Base-by-base conservation (phyloP, 2,888 invertebrate species). In the Tipula unca region DNA sequence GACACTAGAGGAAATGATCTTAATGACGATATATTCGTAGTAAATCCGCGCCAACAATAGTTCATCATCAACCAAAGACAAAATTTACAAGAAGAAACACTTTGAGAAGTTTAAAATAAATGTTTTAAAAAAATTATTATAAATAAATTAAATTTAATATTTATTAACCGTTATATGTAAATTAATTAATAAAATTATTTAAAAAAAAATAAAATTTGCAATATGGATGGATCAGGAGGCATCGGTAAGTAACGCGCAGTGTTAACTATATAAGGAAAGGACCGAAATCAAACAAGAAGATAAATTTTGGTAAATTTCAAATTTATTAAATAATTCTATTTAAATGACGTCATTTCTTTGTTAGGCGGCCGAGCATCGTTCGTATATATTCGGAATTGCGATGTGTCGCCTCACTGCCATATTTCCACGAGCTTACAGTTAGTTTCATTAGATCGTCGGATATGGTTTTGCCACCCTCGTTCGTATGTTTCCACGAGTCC, bases 1-100 rank as follows among this genome's bases (percentile, higher is more conserved):
- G 86, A 94, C 94, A 10, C 89, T 95, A 87, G 95, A 95, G 92
- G 95, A 95, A 92, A 93, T 93, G 93, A 93, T 94, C 88, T 90
- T 94, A 89, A 93, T 93, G 93, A 94, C 93, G 17, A 92, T 93
- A 88, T 93, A 93, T 90, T 93, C 93, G 87, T 94, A 91, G 17
- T 17, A n/a, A 83, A 32, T 82, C 29, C 3, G 8, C 29, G 32
- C 35, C 29, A 32, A 4, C 83, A 29, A 83, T 83, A 83, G 35
- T 83, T 83, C 35, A 83, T 83, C 32, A 83, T 29, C 83, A 83
- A 83, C 32, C 35, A 36, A 36, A 84, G 36, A 84, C 32, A 84
- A 84, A 36, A 84, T 84, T 36, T 20, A 36, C 20, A 20, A 17
- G 13, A 84, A 84, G 84, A 25, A 84, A 36, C 36, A 36, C 20